Evolutionary conservation across 2,888 invertebrate species (phyloP).

Genomic region (Drosophila quasianomalipes): DNA sequence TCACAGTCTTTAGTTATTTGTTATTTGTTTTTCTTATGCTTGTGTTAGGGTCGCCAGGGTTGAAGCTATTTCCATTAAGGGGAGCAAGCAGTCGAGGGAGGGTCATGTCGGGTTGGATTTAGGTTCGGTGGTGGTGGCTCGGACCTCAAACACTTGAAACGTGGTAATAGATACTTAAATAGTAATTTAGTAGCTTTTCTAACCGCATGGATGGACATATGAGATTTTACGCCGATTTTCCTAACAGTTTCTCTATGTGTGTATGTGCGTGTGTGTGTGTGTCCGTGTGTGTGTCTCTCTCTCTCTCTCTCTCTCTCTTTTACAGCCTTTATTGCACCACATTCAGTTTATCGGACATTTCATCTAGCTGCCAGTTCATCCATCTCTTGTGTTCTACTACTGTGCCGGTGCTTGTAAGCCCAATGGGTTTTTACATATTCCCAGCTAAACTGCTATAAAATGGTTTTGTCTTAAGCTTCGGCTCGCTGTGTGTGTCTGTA

Average conservation of each 20-base stretch:
- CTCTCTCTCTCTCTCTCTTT: slow-evolving; percentile 22
- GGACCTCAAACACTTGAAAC: slow-evolving; percentile 67
- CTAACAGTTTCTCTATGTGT: slow-evolving; percentile 44
- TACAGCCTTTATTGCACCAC: slow-evolving; percentile 67
- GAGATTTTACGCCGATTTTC: slow-evolving; percentile 74
- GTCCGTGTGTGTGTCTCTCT: slow-evolving; percentile 14
- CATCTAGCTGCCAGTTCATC: slow-evolving; percentile 65
- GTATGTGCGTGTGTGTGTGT: slow-evolving; percentile 6
- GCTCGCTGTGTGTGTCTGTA: slow-evolving; percentile 12
- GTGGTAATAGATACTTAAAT: slow-evolving; percentile 80
- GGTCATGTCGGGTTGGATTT: slow-evolving; percentile 6
- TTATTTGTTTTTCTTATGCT: slow-evolving; percentile 71
- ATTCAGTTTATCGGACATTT: slow-evolving; percentile 73
- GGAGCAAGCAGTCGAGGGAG: not conserved
- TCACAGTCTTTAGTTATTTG: slow-evolving; percentile 48
- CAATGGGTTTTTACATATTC: slow-evolving; percentile 57
- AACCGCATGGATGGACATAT: slow-evolving; percentile 76
- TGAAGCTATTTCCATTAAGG: slow-evolving; percentile 64
- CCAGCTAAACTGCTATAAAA: slow-evolving; percentile 71
- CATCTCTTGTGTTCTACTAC: slow-evolving; percentile 3
- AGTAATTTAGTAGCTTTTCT: slow-evolving; percentile 78
- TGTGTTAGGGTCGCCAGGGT: slow-evolving; percentile 48
- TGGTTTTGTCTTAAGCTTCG: slow-evolving; percentile 53
- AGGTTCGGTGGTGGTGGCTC: not conserved
- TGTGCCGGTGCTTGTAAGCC: slow-evolving; percentile 9